phyloP scores from a whole-genome alignment of 2,888 invertebrate genomes.

The Pseudoips prasinana region DNA sequence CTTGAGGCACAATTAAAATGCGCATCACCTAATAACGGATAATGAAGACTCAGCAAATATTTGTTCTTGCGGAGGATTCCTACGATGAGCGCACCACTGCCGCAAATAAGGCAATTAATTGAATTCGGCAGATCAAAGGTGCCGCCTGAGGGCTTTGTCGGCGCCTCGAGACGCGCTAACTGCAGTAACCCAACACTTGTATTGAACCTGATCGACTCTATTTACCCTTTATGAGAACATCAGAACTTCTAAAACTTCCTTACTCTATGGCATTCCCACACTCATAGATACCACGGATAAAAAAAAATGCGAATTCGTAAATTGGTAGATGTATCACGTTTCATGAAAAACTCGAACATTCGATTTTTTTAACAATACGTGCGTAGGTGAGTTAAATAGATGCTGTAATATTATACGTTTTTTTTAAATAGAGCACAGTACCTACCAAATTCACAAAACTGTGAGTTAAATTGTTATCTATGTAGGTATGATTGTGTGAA shows the following conservation, averaged over 20 bases:
- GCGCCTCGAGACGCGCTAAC: slow-evolving; percentile 48
- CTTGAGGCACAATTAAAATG: slow-evolving; percentile 53
- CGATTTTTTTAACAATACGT: too few relatives aligned
- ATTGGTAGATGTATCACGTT: slow-evolving; percentile 42
- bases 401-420: too few relatives aligned
- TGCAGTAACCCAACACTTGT: slow-evolving; percentile 67
- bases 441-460: slow-evolving; percentile 8
- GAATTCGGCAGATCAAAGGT: slow-evolving; percentile 78
- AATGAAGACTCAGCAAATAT: slow-evolving; percentile 76
- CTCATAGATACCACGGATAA: slow-evolving; percentile 15
- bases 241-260: slow-evolving; percentile 47
- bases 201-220: slow-evolving; percentile 43
- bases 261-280: slow-evolving; percentile 47
- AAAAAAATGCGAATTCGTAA: slow-evolving; percentile 41
- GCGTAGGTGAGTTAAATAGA: too few relatives aligned
- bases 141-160: slow-evolving; percentile 73
- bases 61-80: slow-evolving; percentile 76
- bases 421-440: background rate
- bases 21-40: slow-evolving; percentile 70
- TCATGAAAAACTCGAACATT: slow-evolving; percentile 26
- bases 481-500: slow-evolving; percentile 26
- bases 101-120: slow-evolving; percentile 80
- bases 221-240: slow-evolving; percentile 18
- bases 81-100: slow-evolving; percentile 59
- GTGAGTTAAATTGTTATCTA: slow-evolving; percentile 27